Conservation (phyloP, 2,797 vertebrate genomes). For the Anas bernieri region DNA sequence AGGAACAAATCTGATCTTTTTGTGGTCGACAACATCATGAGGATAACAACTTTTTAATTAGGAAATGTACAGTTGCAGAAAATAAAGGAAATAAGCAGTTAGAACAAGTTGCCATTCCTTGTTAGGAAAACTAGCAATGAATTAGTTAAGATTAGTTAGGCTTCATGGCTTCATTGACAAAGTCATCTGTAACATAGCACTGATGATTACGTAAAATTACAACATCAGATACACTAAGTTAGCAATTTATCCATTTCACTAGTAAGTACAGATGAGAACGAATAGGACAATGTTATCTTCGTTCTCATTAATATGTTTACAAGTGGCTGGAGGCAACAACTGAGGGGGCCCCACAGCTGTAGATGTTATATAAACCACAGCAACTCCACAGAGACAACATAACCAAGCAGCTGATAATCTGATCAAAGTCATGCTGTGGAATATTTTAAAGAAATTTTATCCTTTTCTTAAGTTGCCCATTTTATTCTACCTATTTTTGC, state of each 20-base stretch:
- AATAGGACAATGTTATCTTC: background rate
- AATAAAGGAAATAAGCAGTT: background rate
- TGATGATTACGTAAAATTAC: background rate
- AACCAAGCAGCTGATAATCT: background rate
- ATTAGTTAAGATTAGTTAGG: background rate
- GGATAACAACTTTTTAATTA: background rate
- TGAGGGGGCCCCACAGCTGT: background rate
- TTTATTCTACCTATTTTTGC: background rate
- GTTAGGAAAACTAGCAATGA: background rate
- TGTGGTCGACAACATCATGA: background rate
- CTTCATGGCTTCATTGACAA: background rate
- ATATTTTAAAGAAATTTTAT: background rate
- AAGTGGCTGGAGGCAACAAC: background rate
- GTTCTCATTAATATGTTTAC: constrained; percentile 17
- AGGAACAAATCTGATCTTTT: background rate
- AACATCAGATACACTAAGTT: background rate
- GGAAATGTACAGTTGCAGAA: background rate
- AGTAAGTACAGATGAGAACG: constrained; percentile 8
- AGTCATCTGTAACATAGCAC: background rate
- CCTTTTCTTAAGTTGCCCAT: background rate
- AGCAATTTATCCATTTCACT: background rate
- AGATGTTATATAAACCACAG: background rate
- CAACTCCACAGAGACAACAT: background rate
- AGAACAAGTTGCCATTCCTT: background rate
- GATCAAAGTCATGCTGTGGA: background rate